Conservation (phyloP, 2,797 vertebrate genomes). For the Parauchenoglanis ngamensis region DNA sequence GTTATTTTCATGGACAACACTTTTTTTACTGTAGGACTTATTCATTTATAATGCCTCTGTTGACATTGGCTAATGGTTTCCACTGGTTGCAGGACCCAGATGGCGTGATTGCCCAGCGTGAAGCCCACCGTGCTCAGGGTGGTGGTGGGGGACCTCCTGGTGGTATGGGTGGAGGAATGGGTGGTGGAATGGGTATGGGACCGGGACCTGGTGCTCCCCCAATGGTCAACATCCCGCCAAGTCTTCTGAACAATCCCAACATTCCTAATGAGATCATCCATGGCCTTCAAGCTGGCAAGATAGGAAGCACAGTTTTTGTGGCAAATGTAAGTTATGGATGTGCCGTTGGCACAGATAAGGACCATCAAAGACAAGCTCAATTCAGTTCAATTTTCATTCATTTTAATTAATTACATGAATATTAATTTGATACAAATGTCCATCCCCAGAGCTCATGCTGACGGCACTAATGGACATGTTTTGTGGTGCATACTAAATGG, state of each 20-base stretch:
- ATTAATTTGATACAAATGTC: no score
- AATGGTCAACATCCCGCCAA: slow-evolving; percentile 90
- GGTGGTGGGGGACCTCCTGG: slow-evolving; percentile 71
- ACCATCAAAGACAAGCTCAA: background rate
- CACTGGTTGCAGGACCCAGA: slow-evolving; percentile 82
- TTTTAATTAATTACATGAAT: no score
- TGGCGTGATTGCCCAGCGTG: slow-evolving; percentile 89
- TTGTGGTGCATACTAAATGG: background rate
- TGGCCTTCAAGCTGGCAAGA: slow-evolving; percentile 93
- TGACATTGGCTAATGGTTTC: background rate
- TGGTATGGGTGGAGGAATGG: slow-evolving; percentile 69
- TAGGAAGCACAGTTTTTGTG: slow-evolving; percentile 93
- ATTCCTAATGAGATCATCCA: slow-evolving; percentile 95
- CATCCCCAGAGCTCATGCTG: background rate
- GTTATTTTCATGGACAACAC: background rate
- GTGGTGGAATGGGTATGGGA: slow-evolving; percentile 77
- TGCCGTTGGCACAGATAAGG: background rate
- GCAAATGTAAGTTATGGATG: slow-evolving; percentile 83
- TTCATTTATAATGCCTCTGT: background rate
- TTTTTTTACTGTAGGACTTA: background rate
- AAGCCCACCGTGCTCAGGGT: slow-evolving; percentile 82
- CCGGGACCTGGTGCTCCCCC: slow-evolving; percentile 79
- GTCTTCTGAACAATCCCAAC: slow-evolving; percentile 95
- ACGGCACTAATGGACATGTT: no score
- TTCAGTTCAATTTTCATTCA: background rate